Conservation (phyloP, 23 tunicate species). For the Aplidium turbinatum region DNA sequence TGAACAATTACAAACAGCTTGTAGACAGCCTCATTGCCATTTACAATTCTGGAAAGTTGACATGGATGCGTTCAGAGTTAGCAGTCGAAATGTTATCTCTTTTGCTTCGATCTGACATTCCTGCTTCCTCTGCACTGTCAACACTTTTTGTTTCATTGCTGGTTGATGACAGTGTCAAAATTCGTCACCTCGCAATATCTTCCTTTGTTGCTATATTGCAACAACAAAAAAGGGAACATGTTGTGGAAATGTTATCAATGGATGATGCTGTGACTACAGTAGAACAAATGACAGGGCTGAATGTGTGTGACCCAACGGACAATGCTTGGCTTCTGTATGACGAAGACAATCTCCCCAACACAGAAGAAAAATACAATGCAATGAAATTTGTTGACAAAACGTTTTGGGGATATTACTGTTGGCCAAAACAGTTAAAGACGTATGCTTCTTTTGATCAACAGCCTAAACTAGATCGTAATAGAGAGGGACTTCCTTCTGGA, state of each 20-base stretch:
- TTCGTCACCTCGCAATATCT: conserved; percentile 44
- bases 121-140: conserved; percentile 8
- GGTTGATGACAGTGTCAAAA: conserved; percentile 52
- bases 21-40: conserved; percentile 39
- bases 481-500: conserved; percentile 40
- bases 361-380: conserved; percentile 58
- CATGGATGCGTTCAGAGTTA: conserved; percentile 50
- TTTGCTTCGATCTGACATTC: conserved; percentile 46
- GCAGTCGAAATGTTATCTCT: conserved; percentile 56
- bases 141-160: conserved; percentile 25
- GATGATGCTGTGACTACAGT: conserved; percentile 36
- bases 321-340: conserved; percentile 63
- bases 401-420: conserved; percentile 80
- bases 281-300: too few relatives aligned
- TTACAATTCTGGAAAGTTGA: conserved; percentile 33
- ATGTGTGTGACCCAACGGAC: conserved; percentile 68
- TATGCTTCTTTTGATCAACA: conserved; percentile 50
- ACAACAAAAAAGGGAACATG: conserved; percentile 60
- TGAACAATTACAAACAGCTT: conserved; percentile 18
- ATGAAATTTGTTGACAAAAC: conserved; percentile 81
- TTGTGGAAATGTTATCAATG: conserved; percentile 33
- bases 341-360: conserved; percentile 26
- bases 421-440: conserved; percentile 83
- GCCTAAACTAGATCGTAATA: conserved; percentile 47
- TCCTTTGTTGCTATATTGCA: conserved; percentile 60